These are phyloP conservation scores for Aplocera efformata DNA, from an alignment of 2,888 invertebrate genomes.

Conservation along the genomic window DNA sequence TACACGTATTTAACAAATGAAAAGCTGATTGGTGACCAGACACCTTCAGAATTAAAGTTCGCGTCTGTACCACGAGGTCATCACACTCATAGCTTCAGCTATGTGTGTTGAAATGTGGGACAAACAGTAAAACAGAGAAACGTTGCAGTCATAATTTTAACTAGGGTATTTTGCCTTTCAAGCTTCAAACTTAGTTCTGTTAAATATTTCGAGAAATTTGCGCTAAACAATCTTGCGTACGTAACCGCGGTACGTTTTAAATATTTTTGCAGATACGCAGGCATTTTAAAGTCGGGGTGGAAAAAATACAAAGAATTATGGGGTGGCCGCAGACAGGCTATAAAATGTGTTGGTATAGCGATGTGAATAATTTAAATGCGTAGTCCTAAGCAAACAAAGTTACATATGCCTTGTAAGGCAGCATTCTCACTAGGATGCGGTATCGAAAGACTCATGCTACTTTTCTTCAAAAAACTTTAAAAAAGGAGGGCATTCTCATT, in stretches of 20 bases:
- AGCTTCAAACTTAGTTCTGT: not conserved
- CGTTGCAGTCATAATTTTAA: too few relatives aligned
- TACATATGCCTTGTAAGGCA: slow-evolving; percentile 35
- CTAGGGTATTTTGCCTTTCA: too few relatives aligned
- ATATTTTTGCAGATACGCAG: slow-evolving; percentile 33
- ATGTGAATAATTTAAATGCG: slow-evolving; percentile 60
- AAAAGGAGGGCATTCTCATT: too few relatives aligned
- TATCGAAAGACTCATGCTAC: too few relatives aligned
- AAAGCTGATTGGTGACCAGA: too few relatives aligned
- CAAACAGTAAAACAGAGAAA: too few relatives aligned
- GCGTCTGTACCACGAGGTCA: too few relatives aligned
- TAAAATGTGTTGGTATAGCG: slow-evolving; percentile 56
- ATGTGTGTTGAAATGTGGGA: too few relatives aligned
- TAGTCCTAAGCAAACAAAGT: slow-evolving; percentile 58
- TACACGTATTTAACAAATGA: too few relatives aligned
- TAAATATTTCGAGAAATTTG: not conserved
- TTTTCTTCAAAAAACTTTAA: not conserved
- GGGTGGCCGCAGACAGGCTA: slow-evolving; percentile 49
- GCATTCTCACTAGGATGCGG: too few relatives aligned
- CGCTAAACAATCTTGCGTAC: not conserved
- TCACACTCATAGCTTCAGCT: too few relatives aligned
- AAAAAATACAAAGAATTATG: slow-evolving; percentile 47
- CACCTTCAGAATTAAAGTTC: too few relatives aligned
- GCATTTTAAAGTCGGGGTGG: slow-evolving; percentile 38
- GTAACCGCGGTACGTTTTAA: slow-evolving; percentile 19